Percentiles rank a stretch among this genome's conserved stretches.
phyloP scores from a whole-genome alignment of 1,140 invertebrate species.

The Ceratosolen solmsi region DNA sequence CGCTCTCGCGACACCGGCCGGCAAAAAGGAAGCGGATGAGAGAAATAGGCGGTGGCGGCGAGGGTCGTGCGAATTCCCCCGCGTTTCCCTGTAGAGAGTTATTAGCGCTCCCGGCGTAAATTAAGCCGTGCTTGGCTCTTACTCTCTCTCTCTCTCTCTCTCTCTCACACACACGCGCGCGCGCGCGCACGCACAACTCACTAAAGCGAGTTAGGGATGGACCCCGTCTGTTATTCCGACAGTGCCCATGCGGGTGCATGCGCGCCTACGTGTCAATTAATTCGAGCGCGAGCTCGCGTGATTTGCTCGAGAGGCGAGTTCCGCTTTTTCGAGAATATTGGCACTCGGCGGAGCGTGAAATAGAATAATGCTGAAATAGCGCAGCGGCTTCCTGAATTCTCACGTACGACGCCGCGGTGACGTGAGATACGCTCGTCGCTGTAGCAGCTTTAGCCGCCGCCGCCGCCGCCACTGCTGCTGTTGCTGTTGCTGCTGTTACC shows the following conservation, averaged over 20 bases:
- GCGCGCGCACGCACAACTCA: no score
- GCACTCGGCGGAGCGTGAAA: slow-evolving; percentile 49
- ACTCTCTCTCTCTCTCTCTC: background rate
- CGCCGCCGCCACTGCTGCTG: no score
- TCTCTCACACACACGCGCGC: no score
- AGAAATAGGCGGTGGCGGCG: no score
- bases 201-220: slow-evolving; percentile 19
- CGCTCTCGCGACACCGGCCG: background rate
- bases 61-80: background rate
- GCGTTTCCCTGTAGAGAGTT: slow-evolving; percentile 27
- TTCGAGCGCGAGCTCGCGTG: background rate
- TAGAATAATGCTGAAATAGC: slow-evolving; percentile 51
- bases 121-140: slow-evolving; percentile 36
- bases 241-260: background rate
- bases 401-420: background rate
- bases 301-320: background rate
- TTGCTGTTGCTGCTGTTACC: no score
- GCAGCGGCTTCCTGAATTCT: slow-evolving; percentile 23
- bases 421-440: no score
- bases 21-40: background rate
- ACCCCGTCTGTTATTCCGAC: slow-evolving; percentile 30
- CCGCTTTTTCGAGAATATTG: slow-evolving; percentile 51
- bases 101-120: slow-evolving; percentile 39
- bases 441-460: no score
- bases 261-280: slow-evolving; percentile 36